Conservation (phyloP, 92 coral and sea anemone species). For the Epizoanthus ramosus region DNA sequence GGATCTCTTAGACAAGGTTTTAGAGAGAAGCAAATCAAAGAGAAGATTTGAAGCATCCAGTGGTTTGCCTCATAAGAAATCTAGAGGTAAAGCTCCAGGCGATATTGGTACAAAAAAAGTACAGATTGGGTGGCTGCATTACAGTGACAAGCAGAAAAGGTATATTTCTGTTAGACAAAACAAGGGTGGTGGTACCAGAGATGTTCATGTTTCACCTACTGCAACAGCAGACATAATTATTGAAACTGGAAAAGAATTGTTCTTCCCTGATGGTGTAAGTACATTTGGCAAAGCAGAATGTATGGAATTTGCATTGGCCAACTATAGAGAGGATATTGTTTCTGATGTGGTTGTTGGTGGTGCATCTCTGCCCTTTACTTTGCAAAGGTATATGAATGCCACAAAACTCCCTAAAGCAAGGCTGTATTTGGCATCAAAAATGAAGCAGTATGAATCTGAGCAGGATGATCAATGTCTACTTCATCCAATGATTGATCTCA, state of each 20-base stretch:
- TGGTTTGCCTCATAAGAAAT: conserved; percentile 17
- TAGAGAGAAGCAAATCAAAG: conserved; percentile 39
- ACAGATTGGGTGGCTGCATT: conserved; percentile 53
- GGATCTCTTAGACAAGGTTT: conserved; percentile 43
- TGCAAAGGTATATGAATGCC: neutral
- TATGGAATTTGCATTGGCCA: conserved; percentile 20
- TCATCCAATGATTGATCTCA: too few relatives aligned
- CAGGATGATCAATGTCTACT: too few relatives aligned
- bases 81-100: neutral
- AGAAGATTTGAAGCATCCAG: conserved; percentile 40
- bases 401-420: conserved; percentile 12
- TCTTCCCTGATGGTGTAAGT: conserved; percentile 54
- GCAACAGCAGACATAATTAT: conserved; percentile 50
- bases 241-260: conserved; percentile 49
- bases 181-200: conserved; percentile 59
- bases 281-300: conserved; percentile 33
- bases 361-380: conserved; percentile 4
- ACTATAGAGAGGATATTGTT: neutral
- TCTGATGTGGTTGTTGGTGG: conserved; percentile 9
- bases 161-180: conserved; percentile 27
- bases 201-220: conserved; percentile 30
- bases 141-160: conserved; percentile 21
- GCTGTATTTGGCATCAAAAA: conserved; percentile 48
- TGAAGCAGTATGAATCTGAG: neutral
- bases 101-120: conserved; percentile 33